Conservation (phyloP, 2,113 vertebrate species). For the Ceyx melanurus region DNA sequence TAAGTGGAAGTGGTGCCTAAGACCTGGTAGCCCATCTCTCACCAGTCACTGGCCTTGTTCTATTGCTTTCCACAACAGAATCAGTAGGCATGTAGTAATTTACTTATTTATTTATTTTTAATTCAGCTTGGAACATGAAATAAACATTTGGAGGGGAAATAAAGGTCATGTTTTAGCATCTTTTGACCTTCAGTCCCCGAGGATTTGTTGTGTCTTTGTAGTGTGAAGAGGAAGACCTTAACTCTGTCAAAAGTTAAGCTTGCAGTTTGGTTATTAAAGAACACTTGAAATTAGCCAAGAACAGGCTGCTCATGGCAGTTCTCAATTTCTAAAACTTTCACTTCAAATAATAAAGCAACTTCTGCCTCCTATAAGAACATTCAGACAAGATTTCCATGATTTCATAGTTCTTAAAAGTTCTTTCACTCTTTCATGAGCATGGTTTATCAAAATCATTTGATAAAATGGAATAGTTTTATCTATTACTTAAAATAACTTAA, state of each 20-base stretch:
- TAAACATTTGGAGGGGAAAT: not conserved
- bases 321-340: not conserved
- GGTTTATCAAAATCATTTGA: not conserved
- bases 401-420: not conserved
- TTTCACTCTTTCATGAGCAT: not conserved
- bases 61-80: not conserved
- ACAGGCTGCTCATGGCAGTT: not conserved
- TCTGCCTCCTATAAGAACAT: not conserved
- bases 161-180: not conserved
- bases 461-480: not conserved
- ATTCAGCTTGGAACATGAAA: not conserved
- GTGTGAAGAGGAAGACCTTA: not conserved
- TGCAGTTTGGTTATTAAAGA: not conserved
- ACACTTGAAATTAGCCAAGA: slow-evolving; percentile 10
- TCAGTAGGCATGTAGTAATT: not conserved
- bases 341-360: not conserved
- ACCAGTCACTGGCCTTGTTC: not conserved
- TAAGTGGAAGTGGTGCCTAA: not conserved
- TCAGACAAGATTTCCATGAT: not conserved
- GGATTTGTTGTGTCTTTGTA: not conserved
- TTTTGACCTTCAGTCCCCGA: not conserved
- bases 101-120: not conserved
- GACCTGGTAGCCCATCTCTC: not conserved
- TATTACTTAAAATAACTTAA: too few species aligned
- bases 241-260: not conserved